Conservation (phyloP, 1,140 invertebrate species). For the Eriosoma lanigerum region DNA sequence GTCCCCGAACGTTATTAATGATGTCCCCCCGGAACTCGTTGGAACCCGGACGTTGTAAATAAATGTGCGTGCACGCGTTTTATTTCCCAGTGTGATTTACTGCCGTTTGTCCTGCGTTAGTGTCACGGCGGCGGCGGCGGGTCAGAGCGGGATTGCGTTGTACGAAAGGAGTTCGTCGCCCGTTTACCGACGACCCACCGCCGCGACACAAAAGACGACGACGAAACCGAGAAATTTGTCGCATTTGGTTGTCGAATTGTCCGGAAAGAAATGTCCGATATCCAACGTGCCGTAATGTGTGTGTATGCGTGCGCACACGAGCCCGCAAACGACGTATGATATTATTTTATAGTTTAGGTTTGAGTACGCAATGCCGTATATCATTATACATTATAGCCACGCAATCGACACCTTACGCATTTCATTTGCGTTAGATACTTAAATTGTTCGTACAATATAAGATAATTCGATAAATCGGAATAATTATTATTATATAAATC, state of each 20-base stretch:
- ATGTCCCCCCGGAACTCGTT: conserved; percentile 30
- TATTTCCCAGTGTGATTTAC: conserved; percentile 45
- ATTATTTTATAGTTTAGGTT: too few relatives aligned
- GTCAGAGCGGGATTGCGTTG: too few relatives aligned
- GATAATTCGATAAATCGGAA: too few relatives aligned
- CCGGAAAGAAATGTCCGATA: neutral
- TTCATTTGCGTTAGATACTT: too few relatives aligned
- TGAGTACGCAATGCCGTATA: neutral
- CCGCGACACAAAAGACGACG: neutral
- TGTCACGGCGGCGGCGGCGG: too few relatives aligned
- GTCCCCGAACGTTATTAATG: conserved; percentile 49
- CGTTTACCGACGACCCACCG: neutral
- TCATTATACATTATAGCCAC: too few relatives aligned
- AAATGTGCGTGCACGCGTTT: conserved; percentile 33
- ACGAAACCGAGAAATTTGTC: conserved; percentile 31
- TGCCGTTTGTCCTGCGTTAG: neutral
- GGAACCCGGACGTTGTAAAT: conserved; percentile 43
- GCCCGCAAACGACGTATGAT: neutral
- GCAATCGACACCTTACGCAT: too few relatives aligned
- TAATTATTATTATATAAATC: too few relatives aligned
- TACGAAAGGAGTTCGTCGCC: neutral
- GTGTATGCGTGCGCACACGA: neutral
- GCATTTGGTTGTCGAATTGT: neutral
- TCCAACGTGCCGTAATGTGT: neutral
- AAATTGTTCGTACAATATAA: too few relatives aligned